phyloP scores from a whole-genome alignment of 2,113 vertebrate genomes.

The Patagioenas fasciata region DNA sequence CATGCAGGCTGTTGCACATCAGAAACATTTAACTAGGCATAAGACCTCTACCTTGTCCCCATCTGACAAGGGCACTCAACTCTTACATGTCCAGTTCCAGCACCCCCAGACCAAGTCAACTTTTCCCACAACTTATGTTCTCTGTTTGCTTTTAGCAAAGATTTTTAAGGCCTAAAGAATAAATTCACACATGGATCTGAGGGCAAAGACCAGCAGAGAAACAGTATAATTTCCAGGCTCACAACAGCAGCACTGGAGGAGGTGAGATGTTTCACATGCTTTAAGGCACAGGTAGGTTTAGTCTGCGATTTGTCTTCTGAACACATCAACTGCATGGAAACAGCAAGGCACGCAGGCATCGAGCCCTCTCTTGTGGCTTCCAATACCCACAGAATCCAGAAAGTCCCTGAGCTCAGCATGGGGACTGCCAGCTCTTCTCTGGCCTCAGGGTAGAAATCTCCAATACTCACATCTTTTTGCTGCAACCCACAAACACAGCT shows the following conservation, averaged over 20 bases:
- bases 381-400: background rate
- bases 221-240: background rate
- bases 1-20: no score
- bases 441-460: background rate
- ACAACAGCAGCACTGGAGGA: background rate
- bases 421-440: background rate
- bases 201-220: background rate
- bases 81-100: background rate
- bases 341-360: rapidly evolving
- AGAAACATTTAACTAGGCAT: rapidly evolving
- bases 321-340: background rate
- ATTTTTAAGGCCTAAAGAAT: background rate
- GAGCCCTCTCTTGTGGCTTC: background rate
- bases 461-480: background rate
- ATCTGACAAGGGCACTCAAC: background rate
- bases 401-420: background rate
- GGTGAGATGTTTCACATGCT: background rate
- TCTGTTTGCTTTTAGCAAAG: background rate
- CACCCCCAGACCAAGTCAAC: background rate
- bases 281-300: background rate
- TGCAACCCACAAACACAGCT: background rate
- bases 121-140: background rate
- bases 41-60: background rate
- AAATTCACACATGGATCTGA: background rate
- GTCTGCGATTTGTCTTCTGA: background rate